phyloP scores from a whole-genome alignment of 2,113 vertebrate genomes.

The Ctenomys sociabilis region DNA sequence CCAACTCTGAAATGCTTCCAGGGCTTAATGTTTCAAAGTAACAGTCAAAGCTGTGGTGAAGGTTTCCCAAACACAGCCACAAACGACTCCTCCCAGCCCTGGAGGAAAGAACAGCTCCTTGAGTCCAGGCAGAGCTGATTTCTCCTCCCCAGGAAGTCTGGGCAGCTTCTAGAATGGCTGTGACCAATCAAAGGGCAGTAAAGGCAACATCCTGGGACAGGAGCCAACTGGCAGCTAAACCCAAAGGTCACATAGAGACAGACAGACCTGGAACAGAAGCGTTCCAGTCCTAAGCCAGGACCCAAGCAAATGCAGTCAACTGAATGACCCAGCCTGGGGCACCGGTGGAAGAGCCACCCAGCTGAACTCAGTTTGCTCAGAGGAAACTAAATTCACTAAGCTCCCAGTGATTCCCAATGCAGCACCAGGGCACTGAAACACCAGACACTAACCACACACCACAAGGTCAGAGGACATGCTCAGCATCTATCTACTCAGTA shows the following conservation, averaged over 20 bases:
- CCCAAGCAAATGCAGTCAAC: neutral
- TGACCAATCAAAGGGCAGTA: neutral
- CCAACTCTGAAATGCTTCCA: conserved; percentile 57
- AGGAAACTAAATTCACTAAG: neutral
- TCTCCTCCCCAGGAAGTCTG: neutral
- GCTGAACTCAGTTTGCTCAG: neutral
- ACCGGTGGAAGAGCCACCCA: neutral
- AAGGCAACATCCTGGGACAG: neutral
- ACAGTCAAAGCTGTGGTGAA: neutral
- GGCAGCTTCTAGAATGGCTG: neutral
- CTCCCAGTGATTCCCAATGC: neutral
- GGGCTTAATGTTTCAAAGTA: conserved; percentile 51
- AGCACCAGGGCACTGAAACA: neutral
- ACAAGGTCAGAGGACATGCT: neutral
- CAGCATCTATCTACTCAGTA: neutral
- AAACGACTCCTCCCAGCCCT: neutral
- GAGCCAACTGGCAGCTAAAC: neutral
- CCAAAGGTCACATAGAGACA: neutral
- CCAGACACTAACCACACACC: neutral
- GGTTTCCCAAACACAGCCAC: conserved; percentile 6
- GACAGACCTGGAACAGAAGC: neutral
- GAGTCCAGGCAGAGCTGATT: neutral
- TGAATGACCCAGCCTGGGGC: neutral
- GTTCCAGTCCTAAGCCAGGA: neutral
- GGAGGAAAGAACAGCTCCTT: neutral